These are phyloP conservation scores for Knipowitschia caucasica DNA, from an alignment of 2,797 vertebrate genomes.

Conservation along the genomic window DNA sequence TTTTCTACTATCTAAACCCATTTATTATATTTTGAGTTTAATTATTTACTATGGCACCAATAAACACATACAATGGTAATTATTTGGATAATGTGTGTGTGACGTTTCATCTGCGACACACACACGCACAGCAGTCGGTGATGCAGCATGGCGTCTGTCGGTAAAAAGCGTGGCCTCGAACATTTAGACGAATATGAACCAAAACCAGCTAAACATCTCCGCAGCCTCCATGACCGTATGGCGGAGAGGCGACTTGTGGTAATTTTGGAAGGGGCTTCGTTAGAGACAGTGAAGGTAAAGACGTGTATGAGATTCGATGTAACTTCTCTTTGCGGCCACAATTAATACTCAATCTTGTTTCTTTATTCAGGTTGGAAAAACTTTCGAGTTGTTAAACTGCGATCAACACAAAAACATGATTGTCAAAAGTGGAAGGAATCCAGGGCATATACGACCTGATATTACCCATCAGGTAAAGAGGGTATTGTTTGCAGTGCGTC, in stretches of 20 bases:
- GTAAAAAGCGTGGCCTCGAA: slow-evolving; percentile 77
- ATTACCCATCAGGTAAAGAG: slow-evolving; percentile 93
- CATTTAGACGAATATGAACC: slow-evolving; percentile 81
- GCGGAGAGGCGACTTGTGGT: slow-evolving; percentile 82
- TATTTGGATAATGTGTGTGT: neutral
- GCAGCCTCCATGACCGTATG: slow-evolving; percentile 73
- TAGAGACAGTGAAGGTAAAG: slow-evolving; percentile 93
- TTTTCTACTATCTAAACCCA: too few relatives aligned
- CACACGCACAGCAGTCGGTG: neutral
- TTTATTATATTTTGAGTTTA: neutral
- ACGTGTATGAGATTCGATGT: slow-evolving; percentile 15
- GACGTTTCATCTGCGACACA: slow-evolving; percentile 52
- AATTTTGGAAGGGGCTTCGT: slow-evolving; percentile 87
- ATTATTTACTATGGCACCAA: fast-evolving
- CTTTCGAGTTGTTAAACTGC: slow-evolving; percentile 92
- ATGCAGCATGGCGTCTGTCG: slow-evolving; percentile 63
- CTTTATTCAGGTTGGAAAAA: slow-evolving; percentile 86
- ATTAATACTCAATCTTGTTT: neutral
- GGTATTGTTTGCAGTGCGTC: neutral
- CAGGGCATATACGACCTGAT: slow-evolving; percentile 86
- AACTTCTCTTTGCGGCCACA: neutral
- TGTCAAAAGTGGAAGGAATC: slow-evolving; percentile 87
- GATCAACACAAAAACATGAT: slow-evolving; percentile 92
- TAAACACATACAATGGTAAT: neutral
- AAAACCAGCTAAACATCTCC: slow-evolving; percentile 71